Evolutionary conservation across 2,797 vertebrate species (phyloP), one percentile per base, ranked within the genome.

Genomic region (Melanotaenia parkinsoni): DNA sequence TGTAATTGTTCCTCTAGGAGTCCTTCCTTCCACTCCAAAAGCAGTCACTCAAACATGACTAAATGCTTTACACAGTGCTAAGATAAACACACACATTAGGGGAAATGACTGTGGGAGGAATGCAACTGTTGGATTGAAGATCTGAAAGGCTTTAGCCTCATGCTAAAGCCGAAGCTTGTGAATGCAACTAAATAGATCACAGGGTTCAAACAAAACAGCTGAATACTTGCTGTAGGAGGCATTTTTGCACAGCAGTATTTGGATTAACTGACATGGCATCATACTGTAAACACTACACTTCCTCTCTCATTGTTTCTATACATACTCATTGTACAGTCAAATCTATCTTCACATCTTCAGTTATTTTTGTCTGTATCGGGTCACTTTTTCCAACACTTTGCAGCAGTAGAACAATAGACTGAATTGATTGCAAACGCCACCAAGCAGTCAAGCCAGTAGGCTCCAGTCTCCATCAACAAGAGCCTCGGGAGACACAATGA

Each of bases 401-500:
- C 53, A 70, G 70, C 54, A 45, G 53, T 57, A 57, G 59, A 86
- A 90, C 86, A 88, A 90, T 80, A 45, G 75, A 69, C 75, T 77
- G 38, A 62, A 67, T 60, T 85, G 80, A 83, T 69, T 24, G 63
- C 74, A 83, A 72, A 77, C 58, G 60, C 22, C 3, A 30, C 59
- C 51, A 24, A 59, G 72, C 16, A 67, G 63, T 14, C 51, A 1
- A 33, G 53, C 72, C 57, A 90, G 37, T 62, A 71, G 77, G 74
- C 84, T 90, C 84, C 83, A 77, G 77, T 57, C 79, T 84, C 84
- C 78, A 80, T 89, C 80, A 86, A 82, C 84, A 89, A 61, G 51
- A 14, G 5, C 68, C 74, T 86, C 86, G 43, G 1, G 79, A 58
- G 82, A 81, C 57, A 63, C 4, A 28, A 43, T 51, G 58, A 66